Base-by-base conservation (phyloP, 35 echinoderm and acorn worm species). In the Eucidaris tribuloides region DNA sequence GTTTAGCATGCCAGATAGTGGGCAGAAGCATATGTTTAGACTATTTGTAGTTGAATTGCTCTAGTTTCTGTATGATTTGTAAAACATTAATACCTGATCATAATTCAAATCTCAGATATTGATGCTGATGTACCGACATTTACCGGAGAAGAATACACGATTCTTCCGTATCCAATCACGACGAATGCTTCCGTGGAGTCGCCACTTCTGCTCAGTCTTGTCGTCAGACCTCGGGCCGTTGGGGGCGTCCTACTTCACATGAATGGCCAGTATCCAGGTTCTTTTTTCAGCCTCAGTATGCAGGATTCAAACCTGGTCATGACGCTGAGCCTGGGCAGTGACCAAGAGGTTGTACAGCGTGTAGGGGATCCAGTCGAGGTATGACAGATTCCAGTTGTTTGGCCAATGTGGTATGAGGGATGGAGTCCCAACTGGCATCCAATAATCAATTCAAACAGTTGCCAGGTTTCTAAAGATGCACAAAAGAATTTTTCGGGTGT, bases 261-360 rank as follows among this genome's bases (percentile, higher is more conserved):
- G 20, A n/a, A 39, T 27, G 85, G 85, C 3, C 5, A 22, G 62
- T 62, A 52, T 36, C 85, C 77, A 25, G 85, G 60, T 1, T 88
- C 85, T n/a, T 88, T 81, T 45, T 59, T 88, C 2, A 77, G 76
- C 22, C 56, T 88, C n/a, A 29, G 19, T 22, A 34, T 88, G 48
- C 20, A 40, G 2, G 76, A 81, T 9, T 23, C 32, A 30, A 57
- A 42, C 24, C 37, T 88, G 7, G 34, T 63, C 17, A 29, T 81
- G 35, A 41, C 42, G 6, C 13, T 80, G 56, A 81, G 40, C 81
- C 29, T 81, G 7, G 85, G 76, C 1, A 6, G 22, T 0, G 77
- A 54, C 7, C 57, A 58, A n/a, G 60, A 46, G 17, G 39, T 62
- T 28, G 42, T 77, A 25, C 78, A 88, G 77, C 68, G 68, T 1